These are phyloP conservation scores for Acanthopagrus latus DNA, from an alignment of 2,797 vertebrate genomes.

Conservation along the genomic window DNA sequence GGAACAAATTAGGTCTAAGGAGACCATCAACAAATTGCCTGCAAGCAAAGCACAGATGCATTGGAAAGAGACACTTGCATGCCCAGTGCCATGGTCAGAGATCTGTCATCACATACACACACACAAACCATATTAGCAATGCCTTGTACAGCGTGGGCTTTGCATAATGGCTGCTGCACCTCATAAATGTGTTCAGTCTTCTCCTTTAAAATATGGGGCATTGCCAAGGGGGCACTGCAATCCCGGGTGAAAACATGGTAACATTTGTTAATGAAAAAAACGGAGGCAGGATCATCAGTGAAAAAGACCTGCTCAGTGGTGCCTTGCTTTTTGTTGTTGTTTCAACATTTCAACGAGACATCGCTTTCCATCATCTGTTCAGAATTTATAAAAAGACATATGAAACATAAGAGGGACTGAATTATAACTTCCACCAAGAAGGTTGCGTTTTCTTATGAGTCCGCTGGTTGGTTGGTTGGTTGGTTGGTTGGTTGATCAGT, in stretches of 20 bases:
- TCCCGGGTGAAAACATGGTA: constrained; percentile 19
- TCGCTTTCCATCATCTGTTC: constrained; percentile 9
- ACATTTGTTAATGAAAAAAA: constrained; percentile 21
- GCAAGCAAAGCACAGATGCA: constrained; percentile 58
- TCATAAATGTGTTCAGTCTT: constrained; percentile 38
- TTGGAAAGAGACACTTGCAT: constrained; percentile 32
- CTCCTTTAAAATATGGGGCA: constrained; percentile 9
- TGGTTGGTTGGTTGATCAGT: too few relatives aligned
- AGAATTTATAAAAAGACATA: constrained; percentile 12
- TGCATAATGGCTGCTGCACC: constrained; percentile 49
- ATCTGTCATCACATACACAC: constrained; percentile 34
- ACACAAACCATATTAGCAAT: not conserved
- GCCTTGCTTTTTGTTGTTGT: constrained; percentile 1
- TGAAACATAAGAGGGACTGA: constrained; percentile 17
- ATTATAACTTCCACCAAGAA: too few relatives aligned
- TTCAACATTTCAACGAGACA: constrained; percentile 19
- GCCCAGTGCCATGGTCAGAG: constrained; percentile 27
- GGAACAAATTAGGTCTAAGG: constrained; percentile 74
- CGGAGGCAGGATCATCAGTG: constrained; percentile 1
- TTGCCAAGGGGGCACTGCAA: constrained; percentile 24
- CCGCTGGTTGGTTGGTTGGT: too few relatives aligned
- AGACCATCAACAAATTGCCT: constrained; percentile 70
- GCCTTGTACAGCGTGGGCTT: constrained; percentile 25
- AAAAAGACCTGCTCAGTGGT: constrained; percentile 14
- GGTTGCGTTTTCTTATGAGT: too few relatives aligned